A percentile compares a stretch with the other conserved stretches of the same genome.
Conservation (phyloP, 2,888 invertebrate species). For the Pollenia angustigena region DNA sequence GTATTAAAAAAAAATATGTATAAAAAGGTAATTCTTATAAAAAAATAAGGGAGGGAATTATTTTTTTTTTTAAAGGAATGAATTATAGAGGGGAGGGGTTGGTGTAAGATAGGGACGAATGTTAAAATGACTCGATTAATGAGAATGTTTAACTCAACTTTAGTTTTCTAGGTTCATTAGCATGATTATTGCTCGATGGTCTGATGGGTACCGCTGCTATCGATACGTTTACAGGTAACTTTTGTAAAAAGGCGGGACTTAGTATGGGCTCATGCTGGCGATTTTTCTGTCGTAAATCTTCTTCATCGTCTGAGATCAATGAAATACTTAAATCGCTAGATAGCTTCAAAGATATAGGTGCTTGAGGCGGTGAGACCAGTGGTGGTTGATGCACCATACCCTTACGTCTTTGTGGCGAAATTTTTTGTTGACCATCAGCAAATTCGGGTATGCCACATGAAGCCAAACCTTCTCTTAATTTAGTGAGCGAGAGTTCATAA, state of each 20-base stretch:
- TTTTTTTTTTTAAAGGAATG: constrained; percentile 41
- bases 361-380: constrained; percentile 77
- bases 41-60: constrained; percentile 24
- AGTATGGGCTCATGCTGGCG: constrained; percentile 73
- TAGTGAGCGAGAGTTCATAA: constrained; percentile 82
- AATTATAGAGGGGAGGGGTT: constrained; percentile 43
- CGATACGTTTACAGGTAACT: constrained; percentile 75
- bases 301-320: constrained; percentile 82
- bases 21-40: constrained; percentile 15
- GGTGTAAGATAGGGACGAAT: constrained; percentile 10
- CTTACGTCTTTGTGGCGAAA: constrained; percentile 75
- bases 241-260: constrained; percentile 78
- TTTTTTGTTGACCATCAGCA: constrained; percentile 75
- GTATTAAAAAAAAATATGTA: constrained; percentile 5
- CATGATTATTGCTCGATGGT: constrained; percentile 16
- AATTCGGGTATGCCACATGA: constrained; percentile 81
- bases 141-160: constrained; percentile 60
- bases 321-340: constrained; percentile 83
- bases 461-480: constrained; percentile 82
- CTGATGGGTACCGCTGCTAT: constrained; percentile 60
- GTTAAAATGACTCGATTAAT: constrained; percentile 49
- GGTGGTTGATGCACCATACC: constrained; percentile 74
- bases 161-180: constrained; percentile 61
- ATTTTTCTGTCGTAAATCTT: constrained; percentile 75
- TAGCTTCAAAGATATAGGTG: constrained; percentile 80